phyloP scores from a whole-genome alignment of 2,888 invertebrate species.

The Mayetiola destructor region DNA sequence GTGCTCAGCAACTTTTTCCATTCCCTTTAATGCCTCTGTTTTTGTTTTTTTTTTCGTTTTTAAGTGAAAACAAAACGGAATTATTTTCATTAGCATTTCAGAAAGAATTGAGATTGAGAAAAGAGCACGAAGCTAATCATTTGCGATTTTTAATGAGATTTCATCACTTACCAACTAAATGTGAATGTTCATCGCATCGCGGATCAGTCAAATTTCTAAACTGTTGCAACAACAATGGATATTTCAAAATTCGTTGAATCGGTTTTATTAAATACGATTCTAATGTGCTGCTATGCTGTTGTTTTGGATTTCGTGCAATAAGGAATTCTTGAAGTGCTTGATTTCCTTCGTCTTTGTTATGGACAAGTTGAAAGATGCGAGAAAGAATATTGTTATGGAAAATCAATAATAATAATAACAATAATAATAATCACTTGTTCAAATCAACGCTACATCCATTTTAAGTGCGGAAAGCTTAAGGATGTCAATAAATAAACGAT shows the following conservation, averaged over 20 bases:
- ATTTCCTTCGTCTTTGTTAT: conserved; percentile 89
- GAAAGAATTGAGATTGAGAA: background rate
- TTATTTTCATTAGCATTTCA: background rate
- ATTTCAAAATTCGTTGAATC: conserved; percentile 94
- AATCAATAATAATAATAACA: background rate
- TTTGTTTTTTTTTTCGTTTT: no score
- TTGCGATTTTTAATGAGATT: background rate
- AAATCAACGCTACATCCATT: background rate
- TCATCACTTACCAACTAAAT: conserved; percentile 63
- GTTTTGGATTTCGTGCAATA: conserved; percentile 84
- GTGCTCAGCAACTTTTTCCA: conserved; percentile 98
- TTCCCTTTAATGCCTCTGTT: conserved; percentile 85
- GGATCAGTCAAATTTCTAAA: conserved; percentile 85
- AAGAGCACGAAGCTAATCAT: background rate
- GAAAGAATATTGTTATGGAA: background rate
- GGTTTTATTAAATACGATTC: conserved; percentile 98
- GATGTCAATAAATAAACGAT: background rate
- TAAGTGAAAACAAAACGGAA: background rate
- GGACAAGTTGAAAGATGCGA: background rate
- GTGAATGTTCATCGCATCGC: conserved; percentile 84
- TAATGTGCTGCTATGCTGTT: conserved; percentile 91
- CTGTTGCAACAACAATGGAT: conserved; percentile 88
- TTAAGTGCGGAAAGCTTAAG: background rate
- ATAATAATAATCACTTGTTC: background rate
- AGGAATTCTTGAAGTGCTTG: conserved; percentile 92